These are phyloP conservation scores for Congeria kusceri DNA, from an alignment of 2,888 invertebrate species.

Conservation along the genomic window DNA sequence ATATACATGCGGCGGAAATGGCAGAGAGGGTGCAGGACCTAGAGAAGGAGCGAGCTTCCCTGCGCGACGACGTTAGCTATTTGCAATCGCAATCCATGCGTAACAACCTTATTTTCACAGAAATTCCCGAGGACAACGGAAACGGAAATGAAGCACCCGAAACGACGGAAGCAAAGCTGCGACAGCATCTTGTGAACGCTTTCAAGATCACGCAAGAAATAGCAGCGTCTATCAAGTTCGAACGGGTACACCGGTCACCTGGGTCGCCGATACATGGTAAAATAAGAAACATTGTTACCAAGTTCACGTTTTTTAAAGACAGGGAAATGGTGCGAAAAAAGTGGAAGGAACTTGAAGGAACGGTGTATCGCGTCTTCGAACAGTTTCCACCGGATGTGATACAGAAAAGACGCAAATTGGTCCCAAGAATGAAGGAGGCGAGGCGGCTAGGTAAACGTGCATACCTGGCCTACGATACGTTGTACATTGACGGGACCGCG, in stretches of 20 bases:
- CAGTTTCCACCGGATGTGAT: conserved; percentile 1
- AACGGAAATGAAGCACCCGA: not conserved
- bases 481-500: not conserved
- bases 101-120: not conserved
- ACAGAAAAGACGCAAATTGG: not conserved
- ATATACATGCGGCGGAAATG: not conserved
- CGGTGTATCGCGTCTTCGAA: not conserved
- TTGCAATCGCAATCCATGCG: conserved; percentile 1
- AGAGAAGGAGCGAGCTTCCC: conserved; percentile 3
- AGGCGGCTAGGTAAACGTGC: not conserved
- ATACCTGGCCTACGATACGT: not conserved
- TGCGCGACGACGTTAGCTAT: not conserved
- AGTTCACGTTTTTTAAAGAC: conserved; percentile 7
- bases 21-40: not conserved
- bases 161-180: conserved; percentile 2
- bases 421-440: not conserved
- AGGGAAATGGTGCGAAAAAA: not conserved
- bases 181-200: conserved; percentile 1
- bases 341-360: conserved; percentile 1
- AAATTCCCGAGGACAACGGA: not conserved
- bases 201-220: not conserved
- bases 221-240: conserved; percentile 3
- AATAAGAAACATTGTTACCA: conserved; percentile 3
- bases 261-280: not conserved
- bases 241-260: conserved; percentile 8